phyloP scores from a whole-genome alignment of 2,113 vertebrate species.

The Chloropsis cyanopogon region DNA sequence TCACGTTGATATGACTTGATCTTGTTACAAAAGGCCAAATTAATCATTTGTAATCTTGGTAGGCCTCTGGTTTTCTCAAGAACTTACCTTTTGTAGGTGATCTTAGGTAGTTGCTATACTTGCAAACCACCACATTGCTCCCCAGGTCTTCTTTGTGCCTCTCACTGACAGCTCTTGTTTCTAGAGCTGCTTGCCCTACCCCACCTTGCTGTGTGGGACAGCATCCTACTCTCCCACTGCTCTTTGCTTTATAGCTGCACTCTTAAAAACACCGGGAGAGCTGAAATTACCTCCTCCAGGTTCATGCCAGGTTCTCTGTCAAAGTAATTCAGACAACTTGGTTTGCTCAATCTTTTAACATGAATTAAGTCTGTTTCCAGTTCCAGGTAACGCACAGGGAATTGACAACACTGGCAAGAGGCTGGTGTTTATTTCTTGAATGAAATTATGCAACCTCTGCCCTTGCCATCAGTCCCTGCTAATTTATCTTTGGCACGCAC shows the following conservation, averaged over 20 bases:
- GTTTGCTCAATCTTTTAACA: conserved; percentile 1
- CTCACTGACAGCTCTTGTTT: background rate
- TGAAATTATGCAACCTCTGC: background rate
- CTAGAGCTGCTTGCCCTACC: background rate
- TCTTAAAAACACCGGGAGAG: background rate
- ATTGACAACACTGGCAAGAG: background rate
- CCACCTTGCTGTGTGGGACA: rapidly evolving
- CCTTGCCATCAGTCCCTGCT: background rate
- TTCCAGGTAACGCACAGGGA: background rate
- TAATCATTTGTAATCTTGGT: background rate
- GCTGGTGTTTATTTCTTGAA: background rate
- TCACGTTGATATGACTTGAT: background rate
- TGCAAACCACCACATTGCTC: background rate
- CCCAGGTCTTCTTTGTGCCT: background rate
- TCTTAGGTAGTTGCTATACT: background rate
- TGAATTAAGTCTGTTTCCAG: background rate
- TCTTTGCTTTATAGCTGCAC: background rate
- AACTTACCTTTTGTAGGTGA: background rate
- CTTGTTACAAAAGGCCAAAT: background rate
- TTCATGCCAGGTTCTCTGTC: background rate
- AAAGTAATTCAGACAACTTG: background rate
- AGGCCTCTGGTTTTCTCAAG: background rate
- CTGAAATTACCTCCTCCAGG: background rate
- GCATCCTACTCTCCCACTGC: background rate
- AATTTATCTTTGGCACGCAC: background rate